These are phyloP conservation scores for Drosophila anceps DNA, from an alignment of 2,888 invertebrate genomes.

Conservation along the genomic window DNA sequence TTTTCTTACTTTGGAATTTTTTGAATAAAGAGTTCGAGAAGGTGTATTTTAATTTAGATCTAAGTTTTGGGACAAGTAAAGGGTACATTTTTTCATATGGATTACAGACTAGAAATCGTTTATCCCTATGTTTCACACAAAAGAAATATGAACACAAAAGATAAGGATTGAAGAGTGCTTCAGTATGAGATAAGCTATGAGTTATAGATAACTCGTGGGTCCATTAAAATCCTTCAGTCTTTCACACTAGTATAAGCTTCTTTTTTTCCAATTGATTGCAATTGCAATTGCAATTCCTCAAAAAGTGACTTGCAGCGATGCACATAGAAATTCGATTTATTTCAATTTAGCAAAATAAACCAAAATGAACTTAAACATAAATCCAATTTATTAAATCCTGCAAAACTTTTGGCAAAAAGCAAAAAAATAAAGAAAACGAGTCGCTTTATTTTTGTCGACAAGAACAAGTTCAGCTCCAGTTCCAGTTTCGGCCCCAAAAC, in stretches of 20 bases:
- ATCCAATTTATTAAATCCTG: slow-evolving; percentile 62
- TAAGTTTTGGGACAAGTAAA: too few relatives aligned
- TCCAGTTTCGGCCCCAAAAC: slow-evolving; percentile 32
- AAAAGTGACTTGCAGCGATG: slow-evolving; percentile 4
- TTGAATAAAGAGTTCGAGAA: too few relatives aligned
- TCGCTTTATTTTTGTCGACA: slow-evolving; percentile 55
- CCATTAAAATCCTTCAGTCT: background rate
- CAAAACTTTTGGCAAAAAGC: slow-evolving; percentile 45
- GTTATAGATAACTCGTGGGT: background rate
- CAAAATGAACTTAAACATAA: slow-evolving; percentile 51
- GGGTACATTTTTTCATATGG: too few relatives aligned
- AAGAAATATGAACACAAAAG: background rate
- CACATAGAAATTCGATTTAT: slow-evolving; percentile 49
- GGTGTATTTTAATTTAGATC: too few relatives aligned
- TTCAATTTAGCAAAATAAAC: slow-evolving; percentile 40
- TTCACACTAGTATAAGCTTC: background rate
- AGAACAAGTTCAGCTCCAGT: slow-evolving; percentile 63
- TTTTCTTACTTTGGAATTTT: too few relatives aligned
- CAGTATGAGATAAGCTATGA: background rate
- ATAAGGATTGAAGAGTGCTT: background rate
- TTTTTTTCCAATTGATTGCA: background rate
- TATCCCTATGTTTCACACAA: background rate
- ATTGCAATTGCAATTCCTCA: background rate
- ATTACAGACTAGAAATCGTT: background rate
- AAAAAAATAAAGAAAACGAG: slow-evolving; percentile 36